These are phyloP conservation scores for Balaeniceps rex DNA, from an alignment of 2,113 vertebrate genomes.

Conservation along the genomic window DNA sequence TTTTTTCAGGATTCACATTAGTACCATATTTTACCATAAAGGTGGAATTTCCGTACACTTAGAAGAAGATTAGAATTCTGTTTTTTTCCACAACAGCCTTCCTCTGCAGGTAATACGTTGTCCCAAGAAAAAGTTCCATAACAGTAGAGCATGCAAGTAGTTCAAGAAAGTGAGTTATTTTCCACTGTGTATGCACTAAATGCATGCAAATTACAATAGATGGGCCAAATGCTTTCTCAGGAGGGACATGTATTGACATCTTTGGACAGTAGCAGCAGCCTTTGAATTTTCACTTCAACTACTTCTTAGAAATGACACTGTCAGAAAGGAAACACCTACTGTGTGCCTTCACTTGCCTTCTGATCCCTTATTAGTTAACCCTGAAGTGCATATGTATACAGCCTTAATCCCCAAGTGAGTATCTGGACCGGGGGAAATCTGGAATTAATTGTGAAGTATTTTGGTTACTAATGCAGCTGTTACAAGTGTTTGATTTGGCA, in stretches of 20 bases:
- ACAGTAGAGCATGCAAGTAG: background rate
- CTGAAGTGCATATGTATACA: slow-evolving; percentile 68
- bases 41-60: background rate
- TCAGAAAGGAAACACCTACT: slow-evolving; percentile 66
- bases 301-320: slow-evolving; percentile 44
- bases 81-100: background rate
- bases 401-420: slow-evolving; percentile 64
- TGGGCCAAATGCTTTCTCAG: background rate
- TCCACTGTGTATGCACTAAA: background rate
- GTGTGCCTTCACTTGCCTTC: slow-evolving; percentile 62
- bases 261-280: slow-evolving; percentile 45
- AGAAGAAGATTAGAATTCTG: background rate
- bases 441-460: slow-evolving; percentile 80
- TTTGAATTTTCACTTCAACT: slow-evolving; percentile 50
- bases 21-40: background rate
- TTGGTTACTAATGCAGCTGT: slow-evolving; percentile 79
- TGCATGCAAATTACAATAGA: background rate
- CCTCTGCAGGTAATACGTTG: background rate
- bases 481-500: slow-evolving; percentile 82
- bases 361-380: slow-evolving; percentile 70
- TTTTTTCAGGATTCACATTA: background rate
- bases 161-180: background rate
- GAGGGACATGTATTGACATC: background rate
- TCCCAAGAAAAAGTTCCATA: background rate
- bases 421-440: slow-evolving; percentile 73